Evolutionary conservation across 2,888 invertebrate genomes (phyloP), one percentile per base, ranked within the genome.

Genomic region (Drosophila hamatofila): DNA sequence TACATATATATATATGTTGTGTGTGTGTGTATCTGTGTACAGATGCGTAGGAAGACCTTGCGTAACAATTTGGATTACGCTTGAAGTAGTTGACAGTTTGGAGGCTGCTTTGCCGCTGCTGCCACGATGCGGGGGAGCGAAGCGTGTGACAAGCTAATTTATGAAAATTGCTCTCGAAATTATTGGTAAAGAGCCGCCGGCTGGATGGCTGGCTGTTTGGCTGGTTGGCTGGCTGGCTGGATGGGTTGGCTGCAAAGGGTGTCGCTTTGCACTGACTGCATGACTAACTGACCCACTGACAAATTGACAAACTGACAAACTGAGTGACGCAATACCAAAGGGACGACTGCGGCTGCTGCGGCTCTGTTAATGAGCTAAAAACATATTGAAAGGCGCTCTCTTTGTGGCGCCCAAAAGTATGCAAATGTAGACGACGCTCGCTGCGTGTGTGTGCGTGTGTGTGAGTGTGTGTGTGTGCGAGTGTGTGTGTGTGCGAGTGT

Each of bases 91-190:
- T 83, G 89, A 75, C 88, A 80, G 75, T 73, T 57, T 56, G 64
- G 49, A 51, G 77, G 58, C 59, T 49, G 56, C n/a, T 27, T 21
- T 42, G 56, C 37, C 30, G 3, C 5, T 27, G 33, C 21, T 23
- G 35, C 35, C 16, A 16, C 35, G 23, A 37, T 5, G 12, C 14
- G 27, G 51, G 39, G 18, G 75, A 48, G 27, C 62, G 58, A 16
- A 66, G 77, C 70, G 52, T 62, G 74, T 60, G 69, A 72, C 75
- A 75, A 72, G 87, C 87, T 90, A 87, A 87, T 87, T 88, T 90
- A 90, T 83, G 90, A 90, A 87, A 87, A 87, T 90, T 90, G 81
- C 81, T 78, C 72, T 71, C 77, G 75, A 86, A 88, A 87, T 83
- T 90, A 90, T 90, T 90, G 90, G 72, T 81, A 69, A 83, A 67